These are phyloP conservation scores for Hydrotaea diabolus DNA, from an alignment of 2,888 invertebrate genomes.

Conservation along the genomic window DNA sequence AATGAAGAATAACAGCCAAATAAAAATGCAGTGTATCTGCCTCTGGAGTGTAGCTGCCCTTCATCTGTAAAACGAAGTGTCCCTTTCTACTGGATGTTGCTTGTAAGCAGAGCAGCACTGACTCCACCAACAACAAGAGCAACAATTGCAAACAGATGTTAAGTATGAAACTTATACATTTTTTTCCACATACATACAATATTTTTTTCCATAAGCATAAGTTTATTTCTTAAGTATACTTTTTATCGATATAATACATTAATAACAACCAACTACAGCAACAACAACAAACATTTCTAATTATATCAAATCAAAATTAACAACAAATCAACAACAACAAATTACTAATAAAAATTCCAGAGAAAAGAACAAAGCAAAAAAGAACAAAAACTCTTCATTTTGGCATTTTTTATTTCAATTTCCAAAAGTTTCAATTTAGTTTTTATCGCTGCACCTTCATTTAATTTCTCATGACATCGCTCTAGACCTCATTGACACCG, in stretches of 20 bases:
- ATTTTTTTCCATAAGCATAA: constrained; percentile 49
- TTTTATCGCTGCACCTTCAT: constrained; percentile 11
- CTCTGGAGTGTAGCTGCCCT: too few species aligned
- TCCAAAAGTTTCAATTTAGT: constrained; percentile 35
- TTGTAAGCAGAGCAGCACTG: too few species aligned
- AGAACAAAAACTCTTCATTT: constrained; percentile 28
- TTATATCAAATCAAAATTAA: constrained; percentile 61
- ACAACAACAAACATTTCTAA: constrained; percentile 41
- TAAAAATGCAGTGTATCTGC: too few species aligned
- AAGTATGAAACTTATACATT: constrained; percentile 32
- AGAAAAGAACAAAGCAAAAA: constrained; percentile 24
- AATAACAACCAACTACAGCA: constrained; percentile 16
- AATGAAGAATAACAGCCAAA: neutral
- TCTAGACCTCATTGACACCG: constrained; percentile 27
- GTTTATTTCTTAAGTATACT: constrained; percentile 71
- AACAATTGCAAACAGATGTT: constrained; percentile 28
- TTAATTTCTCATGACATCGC: constrained; percentile 3
- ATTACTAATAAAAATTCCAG: constrained; percentile 48
- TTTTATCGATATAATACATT: constrained; percentile 58
- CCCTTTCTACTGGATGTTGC: neutral
- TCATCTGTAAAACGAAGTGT: too few species aligned
- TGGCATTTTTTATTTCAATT: constrained; percentile 55
- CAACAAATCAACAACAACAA: constrained; percentile 59
- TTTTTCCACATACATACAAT: constrained; percentile 6
- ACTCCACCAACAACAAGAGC: constrained; percentile 7